Evolutionary conservation across 2,888 invertebrate species (phyloP), one percentile per base, ranked within the genome.

Genomic region (Aquatica leii): DNA sequence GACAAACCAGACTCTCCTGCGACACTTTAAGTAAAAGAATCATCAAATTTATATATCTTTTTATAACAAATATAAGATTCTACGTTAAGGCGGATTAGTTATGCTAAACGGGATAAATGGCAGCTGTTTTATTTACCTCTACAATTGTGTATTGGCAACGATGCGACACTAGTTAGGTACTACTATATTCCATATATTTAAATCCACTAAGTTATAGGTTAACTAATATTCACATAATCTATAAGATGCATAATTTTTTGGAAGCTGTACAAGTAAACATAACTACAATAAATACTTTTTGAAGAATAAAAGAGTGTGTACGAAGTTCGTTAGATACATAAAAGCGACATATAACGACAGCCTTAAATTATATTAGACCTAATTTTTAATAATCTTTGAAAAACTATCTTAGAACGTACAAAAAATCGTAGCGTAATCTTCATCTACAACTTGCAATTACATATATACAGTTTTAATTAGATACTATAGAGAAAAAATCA

Each of bases 11-110:
- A 65, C 53, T 68, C 68, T 65, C 71, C 75, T 75, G 73, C 73
- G 73, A 74, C 75, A 78, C 78, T 79, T 79, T 72, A 79, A 78
- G 73, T 73, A 78, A 78, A 78, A 76, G 77, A 74, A 76, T 74
- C 73, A 77, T 77, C 73, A 78, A 75, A 75, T 71, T 73, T 72
- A 69, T 71, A 59, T 69, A 66, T 11, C 12, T 60, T 66, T 60
- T 57, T 66, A 65, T 69, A 63, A 68, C 71, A 68, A 77, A 77
- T 79, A 78, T 78, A 79, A 77, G 73, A 76, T 76, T 78, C 72
- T 72, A 76, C 76, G 69, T 73, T 77, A 55, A 76, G 75, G 74
- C 74, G 75, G 74, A 77, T 78, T 78, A 78, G 78, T 78, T 77
- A 65, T 78, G 77, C 77, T 46, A 77, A 76, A 76, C 76, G 77